phyloP scores from a whole-genome alignment of 2,797 vertebrate species.

The Glossophaga mutica region DNA sequence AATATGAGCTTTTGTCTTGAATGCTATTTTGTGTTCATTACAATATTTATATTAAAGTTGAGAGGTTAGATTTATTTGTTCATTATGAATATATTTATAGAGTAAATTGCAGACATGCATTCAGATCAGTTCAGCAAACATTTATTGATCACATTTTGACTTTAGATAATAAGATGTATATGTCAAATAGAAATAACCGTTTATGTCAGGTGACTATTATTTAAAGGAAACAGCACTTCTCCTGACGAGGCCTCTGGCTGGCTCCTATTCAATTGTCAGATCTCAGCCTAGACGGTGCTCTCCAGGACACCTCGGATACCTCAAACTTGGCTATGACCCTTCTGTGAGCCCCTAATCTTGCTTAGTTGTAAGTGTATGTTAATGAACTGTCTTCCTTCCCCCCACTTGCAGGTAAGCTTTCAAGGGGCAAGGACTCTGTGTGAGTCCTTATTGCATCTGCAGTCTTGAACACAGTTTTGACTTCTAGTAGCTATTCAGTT shows the following conservation, averaged over 20 bases:
- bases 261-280: neutral
- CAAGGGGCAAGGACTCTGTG: neutral
- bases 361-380: neutral
- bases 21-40: neutral
- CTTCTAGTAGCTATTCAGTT: neutral
- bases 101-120: neutral
- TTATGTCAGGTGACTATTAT: neutral
- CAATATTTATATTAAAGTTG: constrained; percentile 10
- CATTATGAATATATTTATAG: constrained; percentile 23
- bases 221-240: neutral
- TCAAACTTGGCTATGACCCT: neutral
- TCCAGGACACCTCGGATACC: neutral
- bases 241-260: neutral
- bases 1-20: constrained; percentile 39
- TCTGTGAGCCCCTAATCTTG: neutral
- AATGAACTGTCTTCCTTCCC: neutral
- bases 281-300: neutral
- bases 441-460: neutral
- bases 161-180: neutral
- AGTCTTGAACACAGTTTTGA: neutral
- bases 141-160: neutral
- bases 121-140: constrained; percentile 15
- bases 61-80: constrained; percentile 13
- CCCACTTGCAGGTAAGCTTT: neutral
- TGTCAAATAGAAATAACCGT: neutral